phyloP scores from a whole-genome alignment of 2,888 invertebrate species.

The Pediacus dermestoides region DNA sequence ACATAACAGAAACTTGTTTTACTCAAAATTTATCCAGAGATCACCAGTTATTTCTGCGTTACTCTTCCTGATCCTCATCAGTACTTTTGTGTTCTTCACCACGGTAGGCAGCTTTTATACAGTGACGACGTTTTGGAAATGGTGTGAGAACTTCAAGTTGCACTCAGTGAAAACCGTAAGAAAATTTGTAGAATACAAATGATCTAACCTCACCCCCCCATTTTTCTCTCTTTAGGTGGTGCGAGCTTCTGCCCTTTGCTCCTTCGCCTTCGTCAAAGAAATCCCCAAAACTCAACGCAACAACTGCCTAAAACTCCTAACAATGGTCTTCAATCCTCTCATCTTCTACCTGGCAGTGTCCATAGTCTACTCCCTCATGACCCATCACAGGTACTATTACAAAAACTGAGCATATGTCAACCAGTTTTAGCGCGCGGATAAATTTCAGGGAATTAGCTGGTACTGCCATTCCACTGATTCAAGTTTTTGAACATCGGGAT shows the following conservation, averaged over 20 bases:
- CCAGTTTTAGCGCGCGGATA: too few species aligned
- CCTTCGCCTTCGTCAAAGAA: conserved; percentile 47
- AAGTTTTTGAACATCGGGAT: conserved; percentile 57
- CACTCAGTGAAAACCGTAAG: conserved; percentile 41
- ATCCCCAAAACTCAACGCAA: conserved; percentile 39
- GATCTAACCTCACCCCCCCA: not conserved
- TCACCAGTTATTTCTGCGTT: conserved; percentile 46
- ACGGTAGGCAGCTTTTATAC: conserved; percentile 46
- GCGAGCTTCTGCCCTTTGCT: conserved; percentile 46
- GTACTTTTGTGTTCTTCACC: conserved; percentile 47
- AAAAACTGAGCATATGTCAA: too few species aligned
- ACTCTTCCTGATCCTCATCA: conserved; percentile 39
- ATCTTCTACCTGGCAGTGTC: conserved; percentile 40
- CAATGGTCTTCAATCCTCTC: conserved; percentile 44
- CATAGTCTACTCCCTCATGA: conserved; percentile 48
- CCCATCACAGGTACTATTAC: conserved; percentile 49
- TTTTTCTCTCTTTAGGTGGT: conserved; percentile 42
- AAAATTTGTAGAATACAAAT: not conserved
- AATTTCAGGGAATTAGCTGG: conserved; percentile 54
- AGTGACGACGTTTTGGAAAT: conserved; percentile 45
- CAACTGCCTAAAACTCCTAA: conserved; percentile 37
- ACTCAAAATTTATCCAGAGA: too few species aligned
- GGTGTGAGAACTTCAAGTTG: conserved; percentile 42
- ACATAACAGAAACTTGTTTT: too few species aligned
- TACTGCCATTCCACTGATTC: conserved; percentile 58